Evolutionary conservation across 1,140 invertebrate genomes (phyloP).

Genomic region (fruit fly (Drosophila melanogaster)): DNA sequence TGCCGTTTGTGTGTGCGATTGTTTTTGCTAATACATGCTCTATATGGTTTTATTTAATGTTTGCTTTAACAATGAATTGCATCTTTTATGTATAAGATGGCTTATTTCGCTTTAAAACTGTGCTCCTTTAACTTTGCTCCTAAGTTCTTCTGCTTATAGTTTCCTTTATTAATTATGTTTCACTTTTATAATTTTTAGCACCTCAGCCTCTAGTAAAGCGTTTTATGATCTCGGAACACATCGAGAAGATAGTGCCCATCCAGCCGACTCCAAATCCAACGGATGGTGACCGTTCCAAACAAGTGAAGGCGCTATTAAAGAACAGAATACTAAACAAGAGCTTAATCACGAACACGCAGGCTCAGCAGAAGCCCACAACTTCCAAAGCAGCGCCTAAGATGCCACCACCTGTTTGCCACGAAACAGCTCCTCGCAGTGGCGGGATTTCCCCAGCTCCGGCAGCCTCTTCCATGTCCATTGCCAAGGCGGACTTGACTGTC

Average conservation of each 20-base stretch:
- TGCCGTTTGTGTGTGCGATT: not conserved
- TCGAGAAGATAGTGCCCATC: conserved; percentile 29
- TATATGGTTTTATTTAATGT: not conserved
- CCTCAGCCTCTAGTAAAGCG: conserved; percentile 14
- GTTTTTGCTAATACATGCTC: conserved; percentile 1
- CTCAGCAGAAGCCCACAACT: not conserved
- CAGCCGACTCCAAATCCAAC: not conserved
- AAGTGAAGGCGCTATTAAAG: conserved; percentile 66
- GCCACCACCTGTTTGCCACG: conserved; percentile 1
- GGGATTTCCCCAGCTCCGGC: not conserved
- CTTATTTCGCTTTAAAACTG: not conserved
- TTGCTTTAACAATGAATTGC: not conserved
- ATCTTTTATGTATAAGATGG: not conserved
- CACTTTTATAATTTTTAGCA: conserved; percentile 14
- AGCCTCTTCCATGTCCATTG: conserved; percentile 28
- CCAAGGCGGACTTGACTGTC: conserved; percentile 52
- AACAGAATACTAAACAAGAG: conserved; percentile 61
- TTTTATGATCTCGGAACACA: conserved; percentile 13
- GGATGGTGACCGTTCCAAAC: conserved; percentile 27
- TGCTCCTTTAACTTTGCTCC: not conserved
- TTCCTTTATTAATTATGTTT: not conserved
- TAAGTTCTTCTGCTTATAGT: too few species aligned
- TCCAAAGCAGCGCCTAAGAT: not conserved
- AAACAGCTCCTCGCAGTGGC: not conserved
- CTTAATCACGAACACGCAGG: not conserved